Percentiles rank a stretch among this genome's conserved stretches.
These are phyloP conservation scores for Scrobipalpa costella DNA, from an alignment of 2,888 invertebrate genomes.

Conservation along the genomic window DNA sequence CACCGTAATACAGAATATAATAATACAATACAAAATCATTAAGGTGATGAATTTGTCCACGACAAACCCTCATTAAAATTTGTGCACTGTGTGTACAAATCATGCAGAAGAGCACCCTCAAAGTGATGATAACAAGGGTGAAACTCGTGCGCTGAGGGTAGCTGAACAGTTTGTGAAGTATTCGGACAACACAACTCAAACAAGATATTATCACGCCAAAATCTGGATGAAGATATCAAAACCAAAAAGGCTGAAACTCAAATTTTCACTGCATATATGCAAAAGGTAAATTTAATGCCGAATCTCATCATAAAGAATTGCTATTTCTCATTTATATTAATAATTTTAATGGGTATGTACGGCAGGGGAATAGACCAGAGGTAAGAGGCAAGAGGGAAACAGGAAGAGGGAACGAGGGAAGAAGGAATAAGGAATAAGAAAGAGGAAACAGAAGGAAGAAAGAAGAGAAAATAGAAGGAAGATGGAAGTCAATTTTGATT, in stretches of 20 bases:
- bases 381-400: neutral
- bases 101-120: neutral
- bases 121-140: neutral
- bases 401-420: neutral
- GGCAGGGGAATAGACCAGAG: no score
- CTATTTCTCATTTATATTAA: neutral
- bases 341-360: neutral
- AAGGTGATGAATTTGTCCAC: no score
- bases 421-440: neutral
- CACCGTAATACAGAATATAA: no score
- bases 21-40: no score
- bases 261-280: conserved; percentile 1
- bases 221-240: neutral
- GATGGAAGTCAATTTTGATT: neutral
- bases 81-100: neutral
- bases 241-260: neutral
- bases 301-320: neutral
- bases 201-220: neutral
- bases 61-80: no score
- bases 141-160: neutral
- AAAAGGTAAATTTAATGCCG: conserved; percentile 5
- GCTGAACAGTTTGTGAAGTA: neutral
- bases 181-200: neutral
- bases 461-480: neutral
- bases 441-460: no score